Conservation (phyloP, 2,113 vertebrate genomes). For the Oreochromis tanganicae region DNA sequence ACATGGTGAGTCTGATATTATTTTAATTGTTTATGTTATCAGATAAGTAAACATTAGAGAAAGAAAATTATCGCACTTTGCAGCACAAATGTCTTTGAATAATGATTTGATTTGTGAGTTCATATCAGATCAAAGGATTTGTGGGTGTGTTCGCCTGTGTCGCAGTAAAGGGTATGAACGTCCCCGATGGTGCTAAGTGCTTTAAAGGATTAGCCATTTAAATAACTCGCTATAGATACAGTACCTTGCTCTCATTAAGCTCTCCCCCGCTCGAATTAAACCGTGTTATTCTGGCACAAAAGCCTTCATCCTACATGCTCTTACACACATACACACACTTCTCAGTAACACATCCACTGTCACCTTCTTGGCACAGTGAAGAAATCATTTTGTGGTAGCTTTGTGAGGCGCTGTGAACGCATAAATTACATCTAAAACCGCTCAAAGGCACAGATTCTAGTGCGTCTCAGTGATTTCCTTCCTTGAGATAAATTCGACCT, state of each 20-base stretch:
- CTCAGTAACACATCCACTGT: background rate
- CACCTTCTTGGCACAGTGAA: background rate
- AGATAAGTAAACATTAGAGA: background rate
- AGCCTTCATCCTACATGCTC: background rate
- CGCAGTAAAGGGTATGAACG: background rate
- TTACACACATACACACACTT: background rate
- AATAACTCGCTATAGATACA: slow-evolving; percentile 30
- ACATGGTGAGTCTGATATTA: slow-evolving; percentile 82
- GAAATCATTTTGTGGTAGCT: background rate
- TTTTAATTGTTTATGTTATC: background rate
- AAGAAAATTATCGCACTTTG: background rate
- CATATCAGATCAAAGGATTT: background rate
- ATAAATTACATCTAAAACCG: background rate
- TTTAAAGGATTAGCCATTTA: slow-evolving; percentile 56
- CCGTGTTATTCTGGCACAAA: slow-evolving; percentile 24
- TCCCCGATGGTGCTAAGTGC: slow-evolving; percentile 39
- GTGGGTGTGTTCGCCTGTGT: background rate
- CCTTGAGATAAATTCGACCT: background rate
- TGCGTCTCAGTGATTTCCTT: background rate
- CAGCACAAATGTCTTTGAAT: background rate
- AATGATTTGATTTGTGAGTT: background rate
- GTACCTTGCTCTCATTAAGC: slow-evolving; percentile 37
- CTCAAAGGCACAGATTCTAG: background rate
- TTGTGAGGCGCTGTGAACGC: background rate
- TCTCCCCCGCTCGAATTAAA: slow-evolving; percentile 16